Evolutionary conservation across 2,113 vertebrate species (phyloP).

Genomic region (Channa argus): DNA sequence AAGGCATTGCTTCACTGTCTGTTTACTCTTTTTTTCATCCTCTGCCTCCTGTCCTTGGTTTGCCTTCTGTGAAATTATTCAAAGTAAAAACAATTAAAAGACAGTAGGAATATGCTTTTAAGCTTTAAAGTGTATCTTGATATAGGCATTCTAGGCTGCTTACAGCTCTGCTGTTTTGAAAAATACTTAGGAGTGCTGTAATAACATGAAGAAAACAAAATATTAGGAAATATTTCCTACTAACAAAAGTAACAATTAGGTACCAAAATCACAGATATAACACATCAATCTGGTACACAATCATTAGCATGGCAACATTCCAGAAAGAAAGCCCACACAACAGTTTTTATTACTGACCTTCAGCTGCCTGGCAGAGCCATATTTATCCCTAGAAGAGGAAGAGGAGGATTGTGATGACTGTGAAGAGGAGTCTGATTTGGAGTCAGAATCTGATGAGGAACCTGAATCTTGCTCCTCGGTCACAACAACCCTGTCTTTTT

Average conservation of each 20-base stretch:
- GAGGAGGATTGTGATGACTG: slow-evolving; percentile 70
- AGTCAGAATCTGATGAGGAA: slow-evolving; percentile 84
- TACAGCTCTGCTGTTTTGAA: background rate
- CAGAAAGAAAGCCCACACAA: background rate
- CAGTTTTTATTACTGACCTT: slow-evolving; percentile 77
- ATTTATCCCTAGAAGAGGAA: slow-evolving; percentile 62
- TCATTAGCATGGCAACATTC: background rate
- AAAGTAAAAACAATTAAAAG: slow-evolving; percentile 32
- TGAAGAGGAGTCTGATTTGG: slow-evolving; percentile 78
- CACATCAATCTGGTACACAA: background rate
- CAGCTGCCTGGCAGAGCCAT: slow-evolving; percentile 52
- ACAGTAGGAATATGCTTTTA: background rate
- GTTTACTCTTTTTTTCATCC: slow-evolving; percentile 51
- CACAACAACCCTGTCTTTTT: slow-evolving; percentile 26
- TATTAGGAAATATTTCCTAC: background rate
- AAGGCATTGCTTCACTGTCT: slow-evolving; percentile 44
- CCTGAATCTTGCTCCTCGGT: slow-evolving; percentile 54
- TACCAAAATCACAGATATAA: background rate
- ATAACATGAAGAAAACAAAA: background rate
- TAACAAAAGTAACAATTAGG: background rate
- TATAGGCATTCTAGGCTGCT: background rate
- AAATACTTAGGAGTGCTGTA: background rate
- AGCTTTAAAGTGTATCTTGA: background rate
- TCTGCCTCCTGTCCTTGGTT: slow-evolving; percentile 37
- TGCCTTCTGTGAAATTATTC: slow-evolving; percentile 60